phyloP scores from a whole-genome alignment of 2,888 invertebrate genomes.

The Netelia virgata region DNA sequence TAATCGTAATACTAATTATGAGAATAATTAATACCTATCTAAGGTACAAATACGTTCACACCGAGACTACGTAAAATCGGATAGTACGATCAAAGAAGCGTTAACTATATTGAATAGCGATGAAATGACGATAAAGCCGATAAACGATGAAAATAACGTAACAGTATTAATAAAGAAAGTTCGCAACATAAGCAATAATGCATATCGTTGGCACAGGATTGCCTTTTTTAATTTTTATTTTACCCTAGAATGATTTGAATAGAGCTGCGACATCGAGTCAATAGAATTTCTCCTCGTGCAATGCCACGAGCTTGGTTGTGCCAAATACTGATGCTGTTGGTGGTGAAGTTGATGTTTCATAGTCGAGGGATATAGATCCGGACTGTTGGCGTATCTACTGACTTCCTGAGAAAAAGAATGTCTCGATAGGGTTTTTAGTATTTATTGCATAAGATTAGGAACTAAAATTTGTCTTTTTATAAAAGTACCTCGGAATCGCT shows the following conservation, averaged over 20 bases:
- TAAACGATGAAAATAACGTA: conserved; percentile 6
- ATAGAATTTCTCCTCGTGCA: conserved; percentile 80
- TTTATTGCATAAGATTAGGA: conserved; percentile 35
- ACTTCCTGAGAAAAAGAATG: conserved; percentile 75
- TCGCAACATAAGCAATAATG: conserved; percentile 63
- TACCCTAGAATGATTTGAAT: conserved; percentile 82
- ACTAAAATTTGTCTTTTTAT: conserved; percentile 13
- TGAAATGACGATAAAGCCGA: conserved; percentile 30
- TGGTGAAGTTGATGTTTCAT: conserved; percentile 75
- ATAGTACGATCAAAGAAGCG: conserved; percentile 44
- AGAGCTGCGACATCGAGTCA: conserved; percentile 81
- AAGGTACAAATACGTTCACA: conserved; percentile 77
- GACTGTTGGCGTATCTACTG: conserved; percentile 79
- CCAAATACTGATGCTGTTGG: conserved; percentile 67
- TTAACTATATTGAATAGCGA: conserved; percentile 34
- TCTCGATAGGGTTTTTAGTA: conserved; percentile 73
- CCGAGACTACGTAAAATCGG: conserved; percentile 78
- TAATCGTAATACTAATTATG: conserved; percentile 17
- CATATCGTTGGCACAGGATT: conserved; percentile 47
- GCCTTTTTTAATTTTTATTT: conserved; percentile 68
- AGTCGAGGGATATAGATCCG: conserved; percentile 78
- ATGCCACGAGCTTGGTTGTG: conserved; percentile 68
- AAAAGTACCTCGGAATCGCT: conserved; percentile 82
- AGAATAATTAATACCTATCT: conserved; percentile 37
- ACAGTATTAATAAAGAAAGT: conserved; percentile 25